phyloP scores from a whole-genome alignment of 2,888 invertebrate genomes.

The Andrena minutula region DNA sequence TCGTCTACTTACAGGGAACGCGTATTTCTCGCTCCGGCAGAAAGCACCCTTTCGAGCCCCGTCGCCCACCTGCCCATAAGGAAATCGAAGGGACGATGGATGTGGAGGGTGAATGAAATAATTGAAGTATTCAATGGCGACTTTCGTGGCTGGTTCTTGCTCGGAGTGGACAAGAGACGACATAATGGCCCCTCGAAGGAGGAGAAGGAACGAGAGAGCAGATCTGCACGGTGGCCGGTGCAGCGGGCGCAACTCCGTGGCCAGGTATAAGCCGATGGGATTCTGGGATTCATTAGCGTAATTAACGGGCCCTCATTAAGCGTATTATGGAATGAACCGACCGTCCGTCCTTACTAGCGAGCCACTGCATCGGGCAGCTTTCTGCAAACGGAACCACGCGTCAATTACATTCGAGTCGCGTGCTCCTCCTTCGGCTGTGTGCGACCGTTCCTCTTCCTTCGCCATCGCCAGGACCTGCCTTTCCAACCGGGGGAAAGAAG shows the following conservation, averaged over 20 bases:
- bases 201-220: slow-evolving; percentile 33
- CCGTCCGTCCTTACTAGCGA: slow-evolving; percentile 48
- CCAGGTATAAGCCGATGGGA: slow-evolving; percentile 73
- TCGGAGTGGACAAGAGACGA: neutral
- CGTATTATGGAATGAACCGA: slow-evolving; percentile 72
- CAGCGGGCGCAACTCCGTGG: slow-evolving; percentile 48
- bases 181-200: slow-evolving; percentile 37
- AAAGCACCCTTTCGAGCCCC: slow-evolving; percentile 22
- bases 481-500: slow-evolving; percentile 25
- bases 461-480: slow-evolving; percentile 15
- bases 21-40: slow-evolving; percentile 2
- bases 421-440: slow-evolving; percentile 51
- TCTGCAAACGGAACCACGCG: slow-evolving; percentile 73
- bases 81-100: neutral
- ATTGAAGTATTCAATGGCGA: slow-evolving; percentile 28
- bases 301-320: slow-evolving; percentile 80
- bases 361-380: slow-evolving; percentile 55
- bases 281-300: slow-evolving; percentile 81
- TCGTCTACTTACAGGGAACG: slow-evolving; percentile 39
- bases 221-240: slow-evolving; percentile 44
- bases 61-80: slow-evolving; percentile 18
- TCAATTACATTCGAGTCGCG: slow-evolving; percentile 77
- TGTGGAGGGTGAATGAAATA: slow-evolving; percentile 15
- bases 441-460: slow-evolving; percentile 25
- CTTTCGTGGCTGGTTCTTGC: slow-evolving; percentile 12